A percentile compares a stretch with the other conserved stretches of the same genome.
Evolutionary conservation across 2,888 invertebrate genomes (phyloP).

Genomic region (Synanthedon vespiformis): DNA sequence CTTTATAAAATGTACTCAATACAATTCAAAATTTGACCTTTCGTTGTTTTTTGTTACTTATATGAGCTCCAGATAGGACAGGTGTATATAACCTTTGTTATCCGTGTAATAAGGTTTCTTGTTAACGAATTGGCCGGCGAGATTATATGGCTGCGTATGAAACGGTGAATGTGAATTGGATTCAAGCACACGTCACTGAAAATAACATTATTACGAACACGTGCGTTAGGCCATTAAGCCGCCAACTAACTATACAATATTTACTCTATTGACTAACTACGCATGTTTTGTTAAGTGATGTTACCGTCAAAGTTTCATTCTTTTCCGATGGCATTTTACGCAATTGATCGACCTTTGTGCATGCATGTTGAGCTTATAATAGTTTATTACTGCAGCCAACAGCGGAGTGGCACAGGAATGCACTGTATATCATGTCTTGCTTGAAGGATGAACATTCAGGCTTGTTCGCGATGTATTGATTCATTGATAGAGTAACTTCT

Average conservation of each 20-base stretch:
- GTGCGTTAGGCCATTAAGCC: conserved; percentile 35
- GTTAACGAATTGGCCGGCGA: conserved; percentile 21
- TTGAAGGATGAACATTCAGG: too few relatives aligned
- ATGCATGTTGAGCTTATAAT: too few relatives aligned
- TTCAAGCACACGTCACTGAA: conserved; percentile 47
- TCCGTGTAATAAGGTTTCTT: conserved; percentile 44
- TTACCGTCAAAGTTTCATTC: neutral
- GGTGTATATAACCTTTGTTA: conserved; percentile 23
- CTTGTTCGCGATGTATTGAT: too few relatives aligned
- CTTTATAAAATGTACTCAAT: neutral
- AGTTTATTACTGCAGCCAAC: too few relatives aligned
- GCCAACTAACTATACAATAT: neutral
- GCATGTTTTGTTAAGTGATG: neutral
- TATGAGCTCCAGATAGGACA: neutral
- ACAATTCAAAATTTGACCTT: neutral
- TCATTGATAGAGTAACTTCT: too few relatives aligned
- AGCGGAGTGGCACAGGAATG: too few relatives aligned
- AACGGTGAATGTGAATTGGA: conserved; percentile 39
- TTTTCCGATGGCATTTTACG: too few relatives aligned
- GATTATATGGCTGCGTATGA: conserved; percentile 52
- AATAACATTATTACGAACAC: conserved; percentile 43
- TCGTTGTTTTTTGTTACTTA: neutral
- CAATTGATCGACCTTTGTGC: too few relatives aligned
- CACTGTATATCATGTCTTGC: too few relatives aligned
- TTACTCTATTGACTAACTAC: neutral